These are phyloP conservation scores for Mungos mungo DNA, from an alignment of 2,113 vertebrate genomes.

Conservation along the genomic window DNA sequence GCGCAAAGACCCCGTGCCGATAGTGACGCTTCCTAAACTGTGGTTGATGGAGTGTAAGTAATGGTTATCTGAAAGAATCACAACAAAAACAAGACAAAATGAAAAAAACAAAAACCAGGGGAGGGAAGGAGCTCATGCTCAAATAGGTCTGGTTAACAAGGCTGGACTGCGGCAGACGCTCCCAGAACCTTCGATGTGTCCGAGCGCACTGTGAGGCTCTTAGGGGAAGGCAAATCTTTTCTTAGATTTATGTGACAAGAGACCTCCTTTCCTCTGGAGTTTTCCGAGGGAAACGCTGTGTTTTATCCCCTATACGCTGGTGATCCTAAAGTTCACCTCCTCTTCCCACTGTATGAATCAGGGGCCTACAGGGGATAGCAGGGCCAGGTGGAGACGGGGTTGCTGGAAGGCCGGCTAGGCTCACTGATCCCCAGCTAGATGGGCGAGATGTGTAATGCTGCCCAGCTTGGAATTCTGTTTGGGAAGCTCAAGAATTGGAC, in stretches of 20 bases:
- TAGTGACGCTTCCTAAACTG: background rate
- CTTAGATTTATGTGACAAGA: background rate
- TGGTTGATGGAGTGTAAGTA: background rate
- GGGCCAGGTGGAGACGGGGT: background rate
- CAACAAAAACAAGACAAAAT: too few species aligned
- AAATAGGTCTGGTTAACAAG: background rate
- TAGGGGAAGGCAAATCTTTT: background rate
- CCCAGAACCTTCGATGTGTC: background rate
- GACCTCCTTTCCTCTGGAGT: background rate
- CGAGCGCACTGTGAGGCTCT: background rate
- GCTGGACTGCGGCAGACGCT: background rate
- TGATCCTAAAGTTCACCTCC: background rate
- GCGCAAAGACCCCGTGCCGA: background rate
- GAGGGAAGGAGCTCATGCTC: too few species aligned
- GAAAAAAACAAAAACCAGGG: background rate
- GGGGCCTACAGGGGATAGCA: too few species aligned
- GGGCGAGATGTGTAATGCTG: accelerated
- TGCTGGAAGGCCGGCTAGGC: accelerated
- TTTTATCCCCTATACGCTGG: background rate
- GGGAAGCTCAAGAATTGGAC: background rate
- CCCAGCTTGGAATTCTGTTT: background rate
- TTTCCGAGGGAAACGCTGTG: background rate
- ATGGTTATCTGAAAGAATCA: background rate
- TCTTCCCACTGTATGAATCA: background rate
- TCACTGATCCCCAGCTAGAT: background rate